A percentile compares a stretch with the other conserved stretches of the same genome.
phyloP scores from a whole-genome alignment of 2,888 invertebrate species.

The Onthophagus sagittarius region DNA sequence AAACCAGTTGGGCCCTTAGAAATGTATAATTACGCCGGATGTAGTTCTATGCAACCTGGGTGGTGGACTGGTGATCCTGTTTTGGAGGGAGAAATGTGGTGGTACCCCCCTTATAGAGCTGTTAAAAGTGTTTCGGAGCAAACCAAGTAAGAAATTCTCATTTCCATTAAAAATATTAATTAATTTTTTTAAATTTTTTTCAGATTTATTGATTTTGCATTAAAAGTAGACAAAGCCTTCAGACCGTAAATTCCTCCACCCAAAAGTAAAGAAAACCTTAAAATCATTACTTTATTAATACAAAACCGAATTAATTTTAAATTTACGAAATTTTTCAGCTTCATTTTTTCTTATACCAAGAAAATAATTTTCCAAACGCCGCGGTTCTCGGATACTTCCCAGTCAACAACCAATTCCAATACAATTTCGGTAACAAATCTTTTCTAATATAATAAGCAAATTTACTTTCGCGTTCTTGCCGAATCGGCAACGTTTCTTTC shows the following conservation, averaged over 20 bases:
- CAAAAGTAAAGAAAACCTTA: not conserved
- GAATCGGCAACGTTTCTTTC: slow-evolving; percentile 14
- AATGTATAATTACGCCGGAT: slow-evolving; percentile 52
- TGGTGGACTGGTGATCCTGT: slow-evolving; percentile 53
- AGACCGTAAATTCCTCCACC: no score
- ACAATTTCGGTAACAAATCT: slow-evolving; percentile 13
- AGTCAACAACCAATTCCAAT: slow-evolving; percentile 15
- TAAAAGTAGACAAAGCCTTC: slow-evolving; percentile 33
- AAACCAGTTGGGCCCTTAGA: slow-evolving; percentile 55
- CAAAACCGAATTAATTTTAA: not conserved
- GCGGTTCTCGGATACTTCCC: slow-evolving; percentile 7
- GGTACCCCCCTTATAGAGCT: slow-evolving; percentile 44
- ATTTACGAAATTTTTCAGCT: not conserved
- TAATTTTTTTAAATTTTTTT: slow-evolving; percentile 14
- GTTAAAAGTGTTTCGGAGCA: slow-evolving; percentile 51
- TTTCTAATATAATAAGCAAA: slow-evolving; percentile 14
- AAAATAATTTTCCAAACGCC: not conserved
- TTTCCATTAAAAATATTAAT: no score
- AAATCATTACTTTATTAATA: not conserved
- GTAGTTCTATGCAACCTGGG: slow-evolving; percentile 50
- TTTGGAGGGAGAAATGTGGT: slow-evolving; percentile 47
- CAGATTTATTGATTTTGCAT: slow-evolving; percentile 29
- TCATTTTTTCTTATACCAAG: not conserved
- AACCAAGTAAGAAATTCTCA: slow-evolving; percentile 35
- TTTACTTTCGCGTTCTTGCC: slow-evolving; percentile 12